Evolutionary conservation across 2,888 invertebrate species (phyloP).

Genomic region (Lithophane leautieri): DNA sequence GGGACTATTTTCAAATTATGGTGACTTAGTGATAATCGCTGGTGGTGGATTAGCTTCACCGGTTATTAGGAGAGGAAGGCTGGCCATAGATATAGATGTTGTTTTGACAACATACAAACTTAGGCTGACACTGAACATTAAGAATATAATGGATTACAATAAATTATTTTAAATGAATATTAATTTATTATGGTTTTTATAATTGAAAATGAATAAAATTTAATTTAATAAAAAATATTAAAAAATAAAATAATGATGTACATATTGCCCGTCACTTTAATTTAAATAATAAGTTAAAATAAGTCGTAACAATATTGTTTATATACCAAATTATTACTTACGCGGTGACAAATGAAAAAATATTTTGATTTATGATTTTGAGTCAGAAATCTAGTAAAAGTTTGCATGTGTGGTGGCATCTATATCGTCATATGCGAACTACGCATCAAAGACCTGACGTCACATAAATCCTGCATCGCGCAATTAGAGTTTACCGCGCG

Average conservation of each 20-base stretch:
- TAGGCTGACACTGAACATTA: not conserved
- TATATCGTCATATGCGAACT: no score
- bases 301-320: not conserved
- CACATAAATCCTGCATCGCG: no score
- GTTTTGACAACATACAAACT: not conserved
- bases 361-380: not conserved
- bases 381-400: not conserved
- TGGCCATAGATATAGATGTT: not conserved
- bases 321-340: not conserved
- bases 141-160: no score
- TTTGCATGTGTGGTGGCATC: not conserved
- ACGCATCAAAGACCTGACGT: no score
- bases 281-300: no score
- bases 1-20: slow-evolving; percentile 66
- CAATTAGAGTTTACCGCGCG: no score
- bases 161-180: no score
- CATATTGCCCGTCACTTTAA: no score
- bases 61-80: slow-evolving; percentile 15
- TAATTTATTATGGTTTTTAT: no score
- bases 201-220: no score
- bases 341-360: not conserved
- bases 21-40: slow-evolving; percentile 55
- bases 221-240: no score
- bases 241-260: no score
- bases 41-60: slow-evolving; percentile 42